These are phyloP conservation scores for cat (Felis catus) DNA, from an alignment of 2,113 vertebrate species.

Conservation along the genomic window DNA sequence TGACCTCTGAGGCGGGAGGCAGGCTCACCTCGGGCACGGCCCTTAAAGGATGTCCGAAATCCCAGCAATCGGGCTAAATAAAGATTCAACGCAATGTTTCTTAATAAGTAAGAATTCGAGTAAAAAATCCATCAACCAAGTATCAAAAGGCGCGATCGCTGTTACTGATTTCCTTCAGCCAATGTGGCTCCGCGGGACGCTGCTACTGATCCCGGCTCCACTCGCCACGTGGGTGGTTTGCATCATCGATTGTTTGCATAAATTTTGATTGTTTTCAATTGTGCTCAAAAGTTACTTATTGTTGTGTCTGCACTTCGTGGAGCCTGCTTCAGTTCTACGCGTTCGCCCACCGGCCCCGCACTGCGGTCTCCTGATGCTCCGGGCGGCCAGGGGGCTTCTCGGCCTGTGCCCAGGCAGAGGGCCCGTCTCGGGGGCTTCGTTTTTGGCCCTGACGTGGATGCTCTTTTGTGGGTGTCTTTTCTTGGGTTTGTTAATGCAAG, in stretches of 20 bases:
- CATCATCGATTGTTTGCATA: not conserved
- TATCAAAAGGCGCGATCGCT: not conserved
- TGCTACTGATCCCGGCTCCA: too few relatives aligned
- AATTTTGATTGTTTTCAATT: not conserved
- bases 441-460: not conserved
- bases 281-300: not conserved
- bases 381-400: too few relatives aligned
- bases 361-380: not conserved
- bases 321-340: not conserved
- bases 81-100: not conserved
- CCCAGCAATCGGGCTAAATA: not conserved
- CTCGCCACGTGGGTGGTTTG: not conserved
- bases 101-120: not conserved
- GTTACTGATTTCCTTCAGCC: not conserved
- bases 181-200: fast-evolving
- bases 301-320: not conserved
- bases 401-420: too few relatives aligned
- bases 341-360: not conserved
- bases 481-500: not conserved
- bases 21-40: not conserved
- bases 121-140: not conserved
- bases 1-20: not conserved
- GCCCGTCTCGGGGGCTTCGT: not conserved
- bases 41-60: not conserved
- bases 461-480: not conserved